A percentile compares a stretch with the other conserved stretches of the same genome.
phyloP scores from a whole-genome alignment of 1,140 invertebrate species.

The Papilio xuthus region DNA sequence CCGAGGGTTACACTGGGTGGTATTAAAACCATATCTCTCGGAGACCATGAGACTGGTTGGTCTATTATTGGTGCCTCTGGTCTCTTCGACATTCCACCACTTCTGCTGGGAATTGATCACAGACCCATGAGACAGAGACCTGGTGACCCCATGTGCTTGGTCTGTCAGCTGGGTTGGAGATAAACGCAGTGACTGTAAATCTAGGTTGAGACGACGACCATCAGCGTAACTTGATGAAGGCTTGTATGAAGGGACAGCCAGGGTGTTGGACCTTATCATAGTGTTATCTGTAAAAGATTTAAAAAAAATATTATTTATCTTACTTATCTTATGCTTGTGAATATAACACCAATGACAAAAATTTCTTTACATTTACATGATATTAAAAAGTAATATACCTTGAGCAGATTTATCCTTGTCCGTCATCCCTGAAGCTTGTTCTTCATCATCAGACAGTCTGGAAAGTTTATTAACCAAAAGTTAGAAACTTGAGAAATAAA shows the following conservation, averaged over 20 bases:
- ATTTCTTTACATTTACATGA: not conserved
- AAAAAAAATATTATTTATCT: not conserved
- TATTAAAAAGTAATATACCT: slow-evolving; percentile 49
- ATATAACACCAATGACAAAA: not conserved
- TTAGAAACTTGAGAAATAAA: slow-evolving; percentile 1
- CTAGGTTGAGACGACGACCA: slow-evolving; percentile 67
- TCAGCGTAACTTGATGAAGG: slow-evolving; percentile 67
- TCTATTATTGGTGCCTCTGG: slow-evolving; percentile 67
- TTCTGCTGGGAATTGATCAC: slow-evolving; percentile 74
- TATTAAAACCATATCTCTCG: slow-evolving; percentile 65
- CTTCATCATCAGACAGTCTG: slow-evolving; percentile 78
- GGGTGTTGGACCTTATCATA: slow-evolving; percentile 83
- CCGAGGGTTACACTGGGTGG: slow-evolving; percentile 60
- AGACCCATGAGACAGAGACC: slow-evolving; percentile 77
- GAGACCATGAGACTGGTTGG: slow-evolving; percentile 76
- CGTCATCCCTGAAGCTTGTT: slow-evolving; percentile 78
- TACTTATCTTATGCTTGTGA: no score
- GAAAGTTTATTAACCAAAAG: no score
- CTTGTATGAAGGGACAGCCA: slow-evolving; percentile 80
- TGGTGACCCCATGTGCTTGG: slow-evolving; percentile 74
- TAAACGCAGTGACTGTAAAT: slow-evolving; percentile 69
- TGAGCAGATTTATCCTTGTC: slow-evolving; percentile 75
- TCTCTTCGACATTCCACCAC: slow-evolving; percentile 73
- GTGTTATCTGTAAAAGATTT: slow-evolving; percentile 67
- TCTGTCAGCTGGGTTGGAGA: slow-evolving; percentile 71